Evolutionary conservation across 2,113 vertebrate genomes (phyloP), one percentile per base, ranked within the genome.

Genomic region (Asarcornis scutulata): DNA sequence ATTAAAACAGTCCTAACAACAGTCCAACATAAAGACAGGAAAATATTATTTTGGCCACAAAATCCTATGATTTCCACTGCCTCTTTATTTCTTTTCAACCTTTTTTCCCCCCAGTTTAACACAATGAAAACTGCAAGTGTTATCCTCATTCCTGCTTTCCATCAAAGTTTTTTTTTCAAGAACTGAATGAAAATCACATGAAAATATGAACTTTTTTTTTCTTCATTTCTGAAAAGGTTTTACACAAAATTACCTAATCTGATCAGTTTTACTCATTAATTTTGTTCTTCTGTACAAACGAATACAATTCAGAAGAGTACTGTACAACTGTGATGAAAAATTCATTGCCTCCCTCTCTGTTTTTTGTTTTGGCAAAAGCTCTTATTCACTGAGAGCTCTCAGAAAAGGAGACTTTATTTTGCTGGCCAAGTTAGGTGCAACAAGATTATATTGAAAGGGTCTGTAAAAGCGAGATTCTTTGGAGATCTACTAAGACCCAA

Each of bases 141-240:
- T 76, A 56, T 38, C 7, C 8, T 14, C 15, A 10, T 75, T 87
- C 34, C 55, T 56, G 17, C 25, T 80, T 83, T 80, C 25, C 38
- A 60, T 23, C 6, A 14, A 5, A 5, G 42, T 26, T 40, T 83
- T 26, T 40, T 85, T 78, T 68, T 22, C 17, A 69, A 36, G 73
- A 87, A 53, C 3, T 8, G 4, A 52, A 74, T 23, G 7, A 83
- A 83, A 86, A 66, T 22, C 22, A 55, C 8, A 81, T 50, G 12
- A 48, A 66, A 81, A 81, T 8, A 7, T 85, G 50, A 63, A 72
- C 13, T 5, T 9, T 48, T 11, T 22, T 22, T 0, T 0, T 23
- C 53, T 13, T 31, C 27, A 21, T 11, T 34, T 83, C 10, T 48
- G 34, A 85, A 79, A 76, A 58, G 5, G 10, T 69, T 92, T 83